phyloP scores from a whole-genome alignment of 2,113 vertebrate species.

The Varanus salvator region DNA sequence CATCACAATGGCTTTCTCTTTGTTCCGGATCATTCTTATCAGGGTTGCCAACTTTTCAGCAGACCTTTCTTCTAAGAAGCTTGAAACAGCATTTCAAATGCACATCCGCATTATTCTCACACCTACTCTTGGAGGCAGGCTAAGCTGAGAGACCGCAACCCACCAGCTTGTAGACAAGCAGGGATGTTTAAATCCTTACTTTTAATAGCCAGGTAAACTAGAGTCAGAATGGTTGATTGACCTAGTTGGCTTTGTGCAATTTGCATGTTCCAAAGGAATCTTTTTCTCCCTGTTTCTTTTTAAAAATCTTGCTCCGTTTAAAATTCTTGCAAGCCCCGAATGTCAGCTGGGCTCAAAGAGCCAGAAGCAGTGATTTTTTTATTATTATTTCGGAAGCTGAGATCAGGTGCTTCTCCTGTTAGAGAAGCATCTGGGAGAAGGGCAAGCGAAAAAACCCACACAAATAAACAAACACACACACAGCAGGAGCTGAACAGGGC shows the following conservation, averaged over 20 bases:
- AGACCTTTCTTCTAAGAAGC: not conserved
- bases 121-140: not conserved
- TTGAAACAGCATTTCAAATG: no score
- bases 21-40: not conserved
- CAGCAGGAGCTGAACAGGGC: not conserved
- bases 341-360: slow-evolving; percentile 61
- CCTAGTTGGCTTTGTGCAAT: slow-evolving; percentile 39
- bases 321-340: slow-evolving; percentile 57
- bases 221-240: not conserved
- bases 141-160: not conserved
- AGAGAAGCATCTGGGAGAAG: slow-evolving; percentile 6
- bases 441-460: not conserved
- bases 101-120: not conserved
- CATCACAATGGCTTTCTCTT: no score
- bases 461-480: slow-evolving; percentile 2
- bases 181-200: no score
- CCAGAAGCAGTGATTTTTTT: slow-evolving; percentile 49
- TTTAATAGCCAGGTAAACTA: not conserved
- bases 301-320: slow-evolving; percentile 53
- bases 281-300: not conserved
- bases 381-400: slow-evolving; percentile 15
- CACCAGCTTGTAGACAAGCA: no score
- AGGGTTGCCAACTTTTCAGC: not conserved
- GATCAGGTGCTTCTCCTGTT: slow-evolving; percentile 65
- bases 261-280: slow-evolving; percentile 39